Conservation (phyloP, 2,797 vertebrate genomes). For the Cuculus canorus region DNA sequence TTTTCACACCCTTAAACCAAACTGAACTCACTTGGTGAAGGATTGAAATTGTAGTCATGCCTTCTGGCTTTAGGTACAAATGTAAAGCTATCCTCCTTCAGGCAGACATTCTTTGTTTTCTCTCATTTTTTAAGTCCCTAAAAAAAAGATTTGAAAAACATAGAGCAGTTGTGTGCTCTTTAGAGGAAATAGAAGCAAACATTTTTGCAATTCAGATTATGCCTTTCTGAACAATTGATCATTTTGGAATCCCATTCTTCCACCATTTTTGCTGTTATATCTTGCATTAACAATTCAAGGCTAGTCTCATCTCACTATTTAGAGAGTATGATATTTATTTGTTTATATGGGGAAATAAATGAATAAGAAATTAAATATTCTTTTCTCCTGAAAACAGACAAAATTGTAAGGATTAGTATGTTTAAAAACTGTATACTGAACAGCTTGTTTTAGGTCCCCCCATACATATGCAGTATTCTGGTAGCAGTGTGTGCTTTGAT, state of each 20-base stretch:
- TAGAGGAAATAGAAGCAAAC: background rate
- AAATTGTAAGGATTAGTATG: background rate
- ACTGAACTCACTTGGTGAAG: background rate
- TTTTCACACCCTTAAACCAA: background rate
- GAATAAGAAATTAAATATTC: background rate
- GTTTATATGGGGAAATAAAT: background rate
- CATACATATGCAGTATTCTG: background rate
- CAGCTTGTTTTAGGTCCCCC: background rate
- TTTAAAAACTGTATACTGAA: background rate
- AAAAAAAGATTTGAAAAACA: background rate
- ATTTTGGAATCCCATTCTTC: background rate
- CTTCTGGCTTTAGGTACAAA: background rate
- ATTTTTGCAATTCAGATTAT: background rate
- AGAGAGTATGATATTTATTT: background rate
- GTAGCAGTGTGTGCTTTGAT: background rate
- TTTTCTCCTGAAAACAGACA: background rate
- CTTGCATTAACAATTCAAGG: background rate
- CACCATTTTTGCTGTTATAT: background rate
- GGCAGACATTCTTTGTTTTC: background rate
- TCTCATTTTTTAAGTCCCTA: background rate
- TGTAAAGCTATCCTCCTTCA: background rate
- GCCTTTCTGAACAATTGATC: background rate
- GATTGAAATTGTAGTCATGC: background rate
- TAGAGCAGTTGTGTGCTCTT: background rate
- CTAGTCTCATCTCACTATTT: background rate